These are phyloP conservation scores for Druon quercuslanigerum DNA, from an alignment of 1,140 invertebrate species.

Conservation along the genomic window DNA sequence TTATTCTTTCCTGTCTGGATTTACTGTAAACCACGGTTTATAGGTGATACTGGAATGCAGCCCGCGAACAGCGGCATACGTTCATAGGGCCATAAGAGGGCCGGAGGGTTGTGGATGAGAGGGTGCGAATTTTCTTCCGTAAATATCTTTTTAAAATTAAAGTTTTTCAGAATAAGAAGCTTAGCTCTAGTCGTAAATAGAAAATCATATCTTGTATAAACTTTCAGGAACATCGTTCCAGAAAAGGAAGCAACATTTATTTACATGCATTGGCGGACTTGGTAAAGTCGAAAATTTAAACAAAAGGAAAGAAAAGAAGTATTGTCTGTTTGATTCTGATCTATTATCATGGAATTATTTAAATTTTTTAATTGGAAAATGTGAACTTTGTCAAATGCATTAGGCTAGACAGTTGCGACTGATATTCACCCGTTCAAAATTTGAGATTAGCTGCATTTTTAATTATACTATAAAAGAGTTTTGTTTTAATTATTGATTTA, in stretches of 20 bases:
- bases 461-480: too few relatives aligned
- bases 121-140: not conserved
- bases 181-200: not conserved
- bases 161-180: not conserved
- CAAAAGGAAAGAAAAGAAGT: too few relatives aligned
- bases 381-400: too few relatives aligned
- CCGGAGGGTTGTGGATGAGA: not conserved
- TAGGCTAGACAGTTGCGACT: too few relatives aligned
- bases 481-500: too few relatives aligned
- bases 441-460: too few relatives aligned
- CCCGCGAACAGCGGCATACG: conserved; percentile 43
- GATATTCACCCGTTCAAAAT: too few relatives aligned
- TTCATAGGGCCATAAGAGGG: conserved; percentile 41
- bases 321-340: too few relatives aligned
- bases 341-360: too few relatives aligned
- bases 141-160: conserved; percentile 17
- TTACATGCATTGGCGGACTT: not conserved
- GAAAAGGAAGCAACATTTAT: not conserved
- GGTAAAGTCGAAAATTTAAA: too few relatives aligned
- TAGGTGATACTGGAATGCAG: conserved; percentile 42
- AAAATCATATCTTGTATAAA: not conserved
- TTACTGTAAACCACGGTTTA: conserved; percentile 51
- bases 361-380: too few relatives aligned
- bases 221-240: not conserved
- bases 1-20: conserved; percentile 36